phyloP scores from a whole-genome alignment of 2,888 invertebrate genomes.

The Nipponacmea schrenckii region DNA sequence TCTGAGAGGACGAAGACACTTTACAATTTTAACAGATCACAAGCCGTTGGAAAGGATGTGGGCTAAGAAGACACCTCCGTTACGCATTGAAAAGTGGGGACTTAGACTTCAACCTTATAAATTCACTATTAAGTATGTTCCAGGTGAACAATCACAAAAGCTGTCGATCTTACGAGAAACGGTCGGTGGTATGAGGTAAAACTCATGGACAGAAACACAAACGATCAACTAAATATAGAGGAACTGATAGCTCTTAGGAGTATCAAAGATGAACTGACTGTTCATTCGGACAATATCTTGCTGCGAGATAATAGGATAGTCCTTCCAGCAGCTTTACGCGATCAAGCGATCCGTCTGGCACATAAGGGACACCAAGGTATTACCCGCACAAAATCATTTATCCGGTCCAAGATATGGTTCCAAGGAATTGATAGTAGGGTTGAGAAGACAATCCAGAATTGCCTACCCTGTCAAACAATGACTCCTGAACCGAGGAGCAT shows the following conservation, averaged over 20 bases:
- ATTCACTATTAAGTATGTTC: conserved; percentile 26
- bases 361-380: conserved; percentile 43
- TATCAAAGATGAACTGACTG: conserved; percentile 24
- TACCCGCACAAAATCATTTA: conserved; percentile 37
- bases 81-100: too few species aligned
- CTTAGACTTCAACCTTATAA: conserved; percentile 36
- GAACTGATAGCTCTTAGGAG: conserved; percentile 9
- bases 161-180: conserved; percentile 4
- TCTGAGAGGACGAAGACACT: conserved; percentile 34
- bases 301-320: conserved; percentile 27
- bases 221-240: not conserved
- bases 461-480: conserved; percentile 24
- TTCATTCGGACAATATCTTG: conserved; percentile 22
- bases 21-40: conserved; percentile 43
- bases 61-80: conserved; percentile 29
- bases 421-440: conserved; percentile 24
- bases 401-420: conserved; percentile 45
- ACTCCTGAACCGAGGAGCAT: conserved; percentile 5
- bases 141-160: conserved; percentile 22
- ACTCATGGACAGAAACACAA: not conserved
- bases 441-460: conserved; percentile 14
- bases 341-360: conserved; percentile 32
- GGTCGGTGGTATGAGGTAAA: not conserved
- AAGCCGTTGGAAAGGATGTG: conserved; percentile 35
- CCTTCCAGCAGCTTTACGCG: conserved; percentile 33